Conservation (phyloP, 2,797 vertebrate species). For the Pipistrellus kuhlii region DNA sequence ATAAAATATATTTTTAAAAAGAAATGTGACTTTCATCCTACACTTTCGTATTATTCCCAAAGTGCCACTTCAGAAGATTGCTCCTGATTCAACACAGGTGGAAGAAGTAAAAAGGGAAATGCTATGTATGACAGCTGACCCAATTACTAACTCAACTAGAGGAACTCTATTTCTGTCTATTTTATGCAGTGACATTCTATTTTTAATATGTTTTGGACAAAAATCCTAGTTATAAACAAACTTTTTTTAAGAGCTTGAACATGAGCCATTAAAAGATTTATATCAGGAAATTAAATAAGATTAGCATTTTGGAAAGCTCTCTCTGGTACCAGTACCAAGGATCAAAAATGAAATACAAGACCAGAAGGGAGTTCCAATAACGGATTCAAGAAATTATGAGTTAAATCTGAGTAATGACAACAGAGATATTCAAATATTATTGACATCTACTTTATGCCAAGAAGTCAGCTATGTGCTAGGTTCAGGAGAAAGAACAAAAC, state of each 20-base stretch:
- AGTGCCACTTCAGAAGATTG: neutral
- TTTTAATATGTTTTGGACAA: slow-evolving; percentile 37
- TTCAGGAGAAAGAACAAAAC: slow-evolving; percentile 23
- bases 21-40: neutral
- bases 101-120: slow-evolving; percentile 21
- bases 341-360: slow-evolving; percentile 19
- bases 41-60: neutral
- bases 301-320: slow-evolving; percentile 15
- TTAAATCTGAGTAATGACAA: slow-evolving; percentile 34
- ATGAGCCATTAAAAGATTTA: slow-evolving; percentile 30
- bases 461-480: neutral
- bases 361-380: slow-evolving; percentile 50
- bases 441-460: slow-evolving; percentile 26
- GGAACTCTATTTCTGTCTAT: neutral
- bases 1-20: too few species aligned
- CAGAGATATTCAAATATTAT: slow-evolving; percentile 45
- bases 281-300: slow-evolving; percentile 57
- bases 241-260: slow-evolving; percentile 27
- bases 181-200: slow-evolving; percentile 1
- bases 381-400: slow-evolving; percentile 10
- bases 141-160: neutral
- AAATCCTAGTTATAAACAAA: neutral
- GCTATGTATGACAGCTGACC: neutral
- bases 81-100: neutral
- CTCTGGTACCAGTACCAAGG: slow-evolving; percentile 33